Evolutionary conservation across 1,140 invertebrate genomes (phyloP).

Genomic region (Aphaenogaster floridana): DNA sequence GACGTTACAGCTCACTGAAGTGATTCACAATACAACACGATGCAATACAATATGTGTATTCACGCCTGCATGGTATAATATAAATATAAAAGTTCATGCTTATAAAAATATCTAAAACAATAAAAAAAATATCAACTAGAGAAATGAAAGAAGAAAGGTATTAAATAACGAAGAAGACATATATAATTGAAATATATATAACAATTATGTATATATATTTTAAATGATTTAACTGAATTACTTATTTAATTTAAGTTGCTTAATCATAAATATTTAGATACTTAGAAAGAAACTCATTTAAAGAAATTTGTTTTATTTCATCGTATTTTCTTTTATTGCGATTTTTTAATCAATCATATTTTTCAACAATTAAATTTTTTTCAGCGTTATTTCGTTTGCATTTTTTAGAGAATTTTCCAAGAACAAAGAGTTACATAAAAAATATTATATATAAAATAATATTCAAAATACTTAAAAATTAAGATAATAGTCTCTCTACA

Average conservation of each 20-base stretch:
- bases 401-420: background rate
- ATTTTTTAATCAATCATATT: background rate
- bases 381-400: background rate
- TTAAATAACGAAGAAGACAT: background rate
- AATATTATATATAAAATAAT: background rate
- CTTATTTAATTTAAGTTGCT: background rate
- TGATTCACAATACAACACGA: background rate
- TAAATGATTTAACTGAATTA: background rate
- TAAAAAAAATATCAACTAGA: background rate
- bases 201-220: background rate
- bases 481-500: background rate
- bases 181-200: background rate
- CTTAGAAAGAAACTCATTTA: background rate
- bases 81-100: background rate
- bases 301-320: background rate
- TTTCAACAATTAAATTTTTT: conserved; percentile 8
- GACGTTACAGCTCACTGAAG: conserved; percentile 18
- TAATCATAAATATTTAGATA: background rate
- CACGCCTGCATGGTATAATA: background rate
- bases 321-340: background rate
- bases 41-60: background rate
- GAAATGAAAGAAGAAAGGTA: background rate
- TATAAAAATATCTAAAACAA: background rate
- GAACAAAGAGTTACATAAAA: background rate
- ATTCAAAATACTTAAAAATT: background rate